Evolutionary conservation across 2,113 vertebrate genomes (phyloP), one percentile per base, ranked within the genome.

Genomic region (Nothobranchius furzeri): DNA sequence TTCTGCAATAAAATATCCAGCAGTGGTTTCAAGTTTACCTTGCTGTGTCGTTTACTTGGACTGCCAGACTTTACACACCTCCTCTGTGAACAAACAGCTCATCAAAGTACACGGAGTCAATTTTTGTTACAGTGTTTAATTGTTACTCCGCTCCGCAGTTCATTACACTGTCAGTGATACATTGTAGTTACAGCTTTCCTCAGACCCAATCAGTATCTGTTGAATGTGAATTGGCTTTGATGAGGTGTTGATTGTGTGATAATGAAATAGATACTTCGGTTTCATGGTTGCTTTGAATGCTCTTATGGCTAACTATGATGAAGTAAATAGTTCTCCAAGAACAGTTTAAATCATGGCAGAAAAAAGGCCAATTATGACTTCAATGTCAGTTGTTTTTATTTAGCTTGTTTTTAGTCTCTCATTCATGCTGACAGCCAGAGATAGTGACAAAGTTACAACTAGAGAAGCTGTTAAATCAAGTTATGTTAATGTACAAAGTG

Each of bases 181-280:
- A 3, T 40, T 40, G 7, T 40, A 40, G 17, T 56, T 72, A 74
- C 61, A 53, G 54, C 64, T 58, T 61, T 40, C 57, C 73, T 73
- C 52, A 12, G 59, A 40, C 59, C 64, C n/a, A 66, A 75, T 82
- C 75, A 60, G 77, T 86, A 74, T 60, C 63, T 70, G 50, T 10
- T 61, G 69, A 79, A 66, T 69, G 49, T 55, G 53, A 63, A 79
- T 69, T 43, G 65, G 68, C 58, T 72, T 72, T 60, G 64, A 82
- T 57, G 30, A 64, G 37, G 72, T 72, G 45, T 64, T 69, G 46
- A 73, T 75, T 77, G 59, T 60, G 54, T 64, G 56, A 57, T 55
- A 0, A 49, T 56, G 46, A 61, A 75, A 68, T n/a, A 24, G 62
- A 68, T 60, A 60, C 55, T 9, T 47, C 10, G 36, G 47, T n/a